A percentile compares a stretch with the other conserved stretches of the same genome.
Evolutionary conservation across 2,888 invertebrate genomes (phyloP).

Genomic region (Drosophila prolongata): DNA sequence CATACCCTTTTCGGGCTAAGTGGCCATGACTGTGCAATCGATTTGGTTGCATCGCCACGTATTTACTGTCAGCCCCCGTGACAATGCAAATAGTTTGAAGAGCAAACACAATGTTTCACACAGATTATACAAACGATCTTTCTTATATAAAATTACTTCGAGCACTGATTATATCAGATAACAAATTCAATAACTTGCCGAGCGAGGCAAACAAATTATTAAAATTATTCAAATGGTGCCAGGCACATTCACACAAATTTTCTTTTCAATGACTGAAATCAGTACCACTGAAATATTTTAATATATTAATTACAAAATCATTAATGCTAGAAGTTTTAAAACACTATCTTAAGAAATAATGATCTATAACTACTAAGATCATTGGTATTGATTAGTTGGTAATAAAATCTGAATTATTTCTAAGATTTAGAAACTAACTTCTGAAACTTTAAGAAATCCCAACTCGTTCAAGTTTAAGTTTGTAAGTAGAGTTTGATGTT

Average conservation of each 20-base stretch:
- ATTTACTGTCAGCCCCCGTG: slow-evolving; percentile 5
- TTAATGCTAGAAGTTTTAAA: no score
- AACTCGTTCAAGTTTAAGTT: no score
- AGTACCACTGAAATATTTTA: neutral
- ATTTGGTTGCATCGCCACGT: slow-evolving; percentile 25
- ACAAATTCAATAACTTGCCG: slow-evolving; percentile 6
- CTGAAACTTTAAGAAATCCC: no score
- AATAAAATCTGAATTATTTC: no score
- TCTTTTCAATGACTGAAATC: neutral
- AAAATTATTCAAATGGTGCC: neutral
- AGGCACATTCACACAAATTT: neutral
- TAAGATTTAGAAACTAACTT: no score
- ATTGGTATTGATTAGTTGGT: no score
- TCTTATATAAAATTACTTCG: neutral
- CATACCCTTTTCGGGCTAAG: slow-evolving; percentile 30
- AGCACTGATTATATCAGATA: slow-evolving; percentile 8
- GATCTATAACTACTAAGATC: no score
- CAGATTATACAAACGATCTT: slow-evolving; percentile 4
- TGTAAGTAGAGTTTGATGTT: no score
- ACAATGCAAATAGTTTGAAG: slow-evolving; percentile 25
- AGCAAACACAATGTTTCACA: slow-evolving; percentile 1
- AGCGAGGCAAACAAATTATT: no score
- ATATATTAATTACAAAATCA: no score
- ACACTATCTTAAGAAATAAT: no score
- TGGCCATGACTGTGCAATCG: slow-evolving; percentile 26